phyloP scores from a whole-genome alignment of 2,797 vertebrate species.

The Bradypodion pumilum region DNA sequence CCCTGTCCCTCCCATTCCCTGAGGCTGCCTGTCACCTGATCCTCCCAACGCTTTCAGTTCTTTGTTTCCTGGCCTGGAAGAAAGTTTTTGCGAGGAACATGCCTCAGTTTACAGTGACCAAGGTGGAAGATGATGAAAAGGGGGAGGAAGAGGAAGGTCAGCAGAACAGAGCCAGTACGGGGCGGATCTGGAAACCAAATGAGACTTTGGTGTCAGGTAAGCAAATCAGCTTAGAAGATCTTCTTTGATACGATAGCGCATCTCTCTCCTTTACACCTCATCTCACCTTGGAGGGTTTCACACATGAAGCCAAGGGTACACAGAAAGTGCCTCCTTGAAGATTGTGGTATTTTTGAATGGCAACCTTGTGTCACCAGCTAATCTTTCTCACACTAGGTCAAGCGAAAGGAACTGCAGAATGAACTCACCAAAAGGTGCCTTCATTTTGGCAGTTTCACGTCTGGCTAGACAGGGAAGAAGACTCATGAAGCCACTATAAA shows the following conservation, averaged over 20 bases:
- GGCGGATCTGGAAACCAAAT: constrained; percentile 25
- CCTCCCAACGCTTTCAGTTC: constrained; percentile 54
- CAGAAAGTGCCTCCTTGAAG: no score
- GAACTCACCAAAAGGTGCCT: no score
- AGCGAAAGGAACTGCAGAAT: no score
- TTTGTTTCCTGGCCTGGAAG: constrained; percentile 31
- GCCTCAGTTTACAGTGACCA: constrained; percentile 75
- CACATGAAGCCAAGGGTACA: no score
- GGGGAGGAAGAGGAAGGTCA: constrained; percentile 11
- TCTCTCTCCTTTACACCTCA: background rate
- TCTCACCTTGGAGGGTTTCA: no score
- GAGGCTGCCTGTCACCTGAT: constrained; percentile 60
- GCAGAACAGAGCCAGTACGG: background rate
- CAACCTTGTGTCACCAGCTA: no score
- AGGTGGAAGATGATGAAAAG: constrained; percentile 68
- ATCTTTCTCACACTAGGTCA: no score
- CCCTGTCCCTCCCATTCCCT: constrained; percentile 43
- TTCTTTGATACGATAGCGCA: background rate
- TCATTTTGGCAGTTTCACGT: no score
- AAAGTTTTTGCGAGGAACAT: constrained; percentile 43
- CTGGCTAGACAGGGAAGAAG: no score
- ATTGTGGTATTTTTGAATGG: no score
- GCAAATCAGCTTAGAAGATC: background rate
- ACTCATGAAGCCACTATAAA: background rate
- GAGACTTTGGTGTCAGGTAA: constrained; percentile 26